Conservation (phyloP, 2,888 invertebrate species). For the Rhaphigaster nebulosa region DNA sequence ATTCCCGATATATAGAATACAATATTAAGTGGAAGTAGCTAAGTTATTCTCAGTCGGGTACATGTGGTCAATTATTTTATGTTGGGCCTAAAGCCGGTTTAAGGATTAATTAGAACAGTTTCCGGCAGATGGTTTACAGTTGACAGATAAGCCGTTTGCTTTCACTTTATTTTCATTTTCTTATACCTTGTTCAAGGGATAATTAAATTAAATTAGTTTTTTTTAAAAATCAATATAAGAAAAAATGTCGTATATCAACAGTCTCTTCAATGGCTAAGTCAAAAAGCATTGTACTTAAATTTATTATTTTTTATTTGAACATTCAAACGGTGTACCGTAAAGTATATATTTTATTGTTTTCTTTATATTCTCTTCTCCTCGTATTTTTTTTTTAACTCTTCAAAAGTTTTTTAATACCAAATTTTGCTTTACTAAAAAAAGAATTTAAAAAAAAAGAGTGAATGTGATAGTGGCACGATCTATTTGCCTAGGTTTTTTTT, state of each 20-base stretch:
- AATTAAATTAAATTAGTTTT: background rate
- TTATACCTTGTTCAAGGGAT: background rate
- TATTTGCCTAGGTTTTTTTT: too few relatives aligned
- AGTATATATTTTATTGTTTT: too few relatives aligned
- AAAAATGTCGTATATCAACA: background rate
- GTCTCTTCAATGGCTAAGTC: background rate
- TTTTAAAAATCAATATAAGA: background rate
- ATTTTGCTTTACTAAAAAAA: too few relatives aligned
- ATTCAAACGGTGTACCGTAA: too few relatives aligned
- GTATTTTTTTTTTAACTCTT: too few relatives aligned
- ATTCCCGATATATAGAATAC: too few relatives aligned
- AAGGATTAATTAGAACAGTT: constrained; percentile 40
- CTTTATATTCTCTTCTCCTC: too few relatives aligned
- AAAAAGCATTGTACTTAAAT: background rate
- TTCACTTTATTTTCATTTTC: constrained; percentile 25
- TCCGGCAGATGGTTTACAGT: constrained; percentile 8
- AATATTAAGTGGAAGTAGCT: background rate
- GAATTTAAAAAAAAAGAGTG: too few relatives aligned
- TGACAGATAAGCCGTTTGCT: constrained; percentile 12
- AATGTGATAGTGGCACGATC: too few relatives aligned
- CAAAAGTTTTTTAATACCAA: too few relatives aligned
- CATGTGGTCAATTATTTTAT: constrained; percentile 20
- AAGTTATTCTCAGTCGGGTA: background rate
- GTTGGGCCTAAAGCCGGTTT: constrained; percentile 26
- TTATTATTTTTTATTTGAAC: too few relatives aligned